A percentile compares a stretch with the other conserved stretches of the same genome.
Conservation (phyloP, 2,888 invertebrate genomes). For the Sphaerophoria rueppellii region DNA sequence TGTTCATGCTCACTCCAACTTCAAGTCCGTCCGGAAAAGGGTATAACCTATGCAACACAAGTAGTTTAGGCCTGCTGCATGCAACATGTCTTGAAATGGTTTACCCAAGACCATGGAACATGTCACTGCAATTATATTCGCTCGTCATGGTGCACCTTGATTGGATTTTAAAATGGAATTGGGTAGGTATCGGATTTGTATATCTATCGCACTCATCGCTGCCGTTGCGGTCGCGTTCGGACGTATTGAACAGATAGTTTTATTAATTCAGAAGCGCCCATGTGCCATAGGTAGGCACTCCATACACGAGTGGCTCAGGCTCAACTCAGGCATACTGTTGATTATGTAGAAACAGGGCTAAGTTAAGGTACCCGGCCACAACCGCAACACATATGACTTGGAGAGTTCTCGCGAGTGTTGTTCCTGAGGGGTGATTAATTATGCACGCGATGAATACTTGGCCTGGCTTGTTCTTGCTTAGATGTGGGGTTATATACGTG, state of each 20-base stretch:
- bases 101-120: conserved; percentile 51
- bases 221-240: background rate
- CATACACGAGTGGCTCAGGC: conserved; percentile 1
- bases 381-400: conserved; percentile 18
- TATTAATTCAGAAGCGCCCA: conserved; percentile 73
- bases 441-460: conserved; percentile 70
- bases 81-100: conserved; percentile 60
- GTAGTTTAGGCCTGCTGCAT: conserved; percentile 30
- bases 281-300: conserved; percentile 20
- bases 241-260: conserved; percentile 42
- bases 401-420: background rate
- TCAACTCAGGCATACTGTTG: background rate
- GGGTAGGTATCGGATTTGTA: conserved; percentile 34
- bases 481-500: conserved; percentile 63
- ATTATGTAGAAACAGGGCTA: background rate
- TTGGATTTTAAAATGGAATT: conserved; percentile 60
- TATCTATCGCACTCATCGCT: conserved; percentile 21
- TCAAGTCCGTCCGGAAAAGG: conserved; percentile 16
- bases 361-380: conserved; percentile 9
- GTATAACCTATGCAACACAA: background rate
- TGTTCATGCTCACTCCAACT: background rate
- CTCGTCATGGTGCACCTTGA: conserved; percentile 73
- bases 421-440: conserved; percentile 66
- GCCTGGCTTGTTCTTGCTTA: background rate
- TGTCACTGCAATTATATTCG: conserved; percentile 71